Evolutionary conservation across 2,113 vertebrate species (phyloP), one percentile per base, ranked within the genome.

Genomic region (Sander vitreus): DNA sequence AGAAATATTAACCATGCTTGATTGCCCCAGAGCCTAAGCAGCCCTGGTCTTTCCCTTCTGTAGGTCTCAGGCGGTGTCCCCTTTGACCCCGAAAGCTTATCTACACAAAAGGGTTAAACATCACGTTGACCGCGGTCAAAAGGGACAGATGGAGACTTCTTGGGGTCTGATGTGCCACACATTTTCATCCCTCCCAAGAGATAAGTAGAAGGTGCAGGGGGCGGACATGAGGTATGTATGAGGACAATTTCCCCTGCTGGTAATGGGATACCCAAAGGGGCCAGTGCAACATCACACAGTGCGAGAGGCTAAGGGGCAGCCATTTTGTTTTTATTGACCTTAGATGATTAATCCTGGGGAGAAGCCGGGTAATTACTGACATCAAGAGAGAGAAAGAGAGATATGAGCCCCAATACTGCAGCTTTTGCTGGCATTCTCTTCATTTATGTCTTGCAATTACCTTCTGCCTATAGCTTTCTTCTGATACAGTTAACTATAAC

Each of bases 311-410:
- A 87, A 91, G 89, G 87, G 83, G 80, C 87, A 89, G 69, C 77
- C 82, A 84, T 93, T 92, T 93, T 91, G 72, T 90, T 94, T 83
- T 88, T 92, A 94, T 88, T 90, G 85, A 93, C 84, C 84, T 81
- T 57, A 70, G 82, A 91, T 92, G 80, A 94, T 92, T 92, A 89
- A 91, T 88, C 75, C 18, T 9, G 64, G 19, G 18, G 47, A 76
- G 65, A 39, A 11, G 39, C 39, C 15, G 23, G 62, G 21, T 59
- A 48, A 74, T 82, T 78, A 90, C 73, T 47, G 30, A 66, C n/a
- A 65, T 33, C 2, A 43, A 78, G 58, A 81, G n/a, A 67, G 73
- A 71, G 18, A 75, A 8, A 39, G 48, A 62, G 15, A 55, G 5
- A 43, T 51, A 72, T 39, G 7, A 54, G 27, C 6, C 30, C 30